A percentile compares a stretch with the other conserved stretches of the same genome.
phyloP scores from a whole-genome alignment of 2,888 invertebrate species.

The Phymatocera aterrima region DNA sequence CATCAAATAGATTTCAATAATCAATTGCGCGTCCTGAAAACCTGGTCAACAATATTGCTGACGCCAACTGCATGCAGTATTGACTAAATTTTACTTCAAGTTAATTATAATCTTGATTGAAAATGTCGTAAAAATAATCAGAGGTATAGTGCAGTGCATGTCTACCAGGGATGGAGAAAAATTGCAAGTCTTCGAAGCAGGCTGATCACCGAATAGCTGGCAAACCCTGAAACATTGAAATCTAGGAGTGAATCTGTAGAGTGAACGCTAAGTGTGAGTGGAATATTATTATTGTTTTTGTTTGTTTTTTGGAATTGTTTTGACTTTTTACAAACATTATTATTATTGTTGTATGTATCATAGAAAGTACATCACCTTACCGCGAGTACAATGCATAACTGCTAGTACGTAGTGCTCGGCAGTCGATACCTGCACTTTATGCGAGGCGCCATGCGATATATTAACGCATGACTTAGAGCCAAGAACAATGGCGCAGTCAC shows the following conservation, averaged over 20 bases:
- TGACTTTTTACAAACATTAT: too few relatives aligned
- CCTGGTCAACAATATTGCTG: slow-evolving; percentile 9
- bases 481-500: slow-evolving; percentile 37
- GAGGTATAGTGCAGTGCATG: not conserved
- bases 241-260: too few relatives aligned
- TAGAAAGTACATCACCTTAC: not conserved
- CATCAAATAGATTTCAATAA: slow-evolving; percentile 9
- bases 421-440: slow-evolving; percentile 34
- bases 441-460: slow-evolving; percentile 33
- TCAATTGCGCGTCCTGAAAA: slow-evolving; percentile 10
- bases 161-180: not conserved
- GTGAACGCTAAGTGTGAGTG: not conserved
- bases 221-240: not conserved
- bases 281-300: not conserved
- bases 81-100: slow-evolving; percentile 3
- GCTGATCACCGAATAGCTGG: not conserved
- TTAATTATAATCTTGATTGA: not conserved
- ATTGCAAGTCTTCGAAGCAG: not conserved
- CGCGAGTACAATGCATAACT: not conserved
- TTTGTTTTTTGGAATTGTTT: not conserved
- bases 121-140: slow-evolving; percentile 1
- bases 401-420: not conserved
- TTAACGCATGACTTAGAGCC: slow-evolving; percentile 30
- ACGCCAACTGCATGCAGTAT: not conserved
- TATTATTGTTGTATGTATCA: not conserved